phyloP scores from a whole-genome alignment of 2,797 vertebrate species.

The Melanotaenia maccullochi region DNA sequence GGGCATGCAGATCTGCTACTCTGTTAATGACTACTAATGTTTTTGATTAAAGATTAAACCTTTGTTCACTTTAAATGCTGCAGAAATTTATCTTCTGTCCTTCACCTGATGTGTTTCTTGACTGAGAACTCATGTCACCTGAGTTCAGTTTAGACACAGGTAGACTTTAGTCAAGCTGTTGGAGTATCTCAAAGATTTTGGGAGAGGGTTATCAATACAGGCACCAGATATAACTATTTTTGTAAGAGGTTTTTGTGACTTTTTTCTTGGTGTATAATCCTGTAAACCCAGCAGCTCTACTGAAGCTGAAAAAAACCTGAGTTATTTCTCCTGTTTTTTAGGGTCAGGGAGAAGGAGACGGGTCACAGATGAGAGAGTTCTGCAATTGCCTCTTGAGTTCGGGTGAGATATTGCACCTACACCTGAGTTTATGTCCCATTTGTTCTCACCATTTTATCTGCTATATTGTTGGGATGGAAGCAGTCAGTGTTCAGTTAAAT shows the following conservation, averaged over 20 bases:
- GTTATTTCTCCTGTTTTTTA: conserved; percentile 62
- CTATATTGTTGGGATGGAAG: conserved; percentile 33
- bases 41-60: too few species aligned
- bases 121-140: neutral
- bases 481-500: conserved; percentile 48
- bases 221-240: neutral
- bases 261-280: neutral
- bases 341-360: conserved; percentile 88
- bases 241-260: neutral
- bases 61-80: too few species aligned
- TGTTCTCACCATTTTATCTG: conserved; percentile 20
- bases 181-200: neutral
- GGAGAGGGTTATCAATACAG: neutral
- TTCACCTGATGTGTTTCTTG: too few species aligned
- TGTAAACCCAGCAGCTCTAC: neutral
- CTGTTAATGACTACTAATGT: too few species aligned
- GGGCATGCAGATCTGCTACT: neutral
- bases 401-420: conserved; percentile 82
- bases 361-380: conserved; percentile 89
- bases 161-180: neutral
- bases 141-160: neutral
- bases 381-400: conserved; percentile 90
- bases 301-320: conserved; percentile 10
- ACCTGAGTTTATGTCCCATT: conserved; percentile 21
- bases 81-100: too few species aligned